These are phyloP conservation scores for Novumbra hubbsi DNA, from an alignment of 2,797 vertebrate species.

Conservation along the genomic window DNA sequence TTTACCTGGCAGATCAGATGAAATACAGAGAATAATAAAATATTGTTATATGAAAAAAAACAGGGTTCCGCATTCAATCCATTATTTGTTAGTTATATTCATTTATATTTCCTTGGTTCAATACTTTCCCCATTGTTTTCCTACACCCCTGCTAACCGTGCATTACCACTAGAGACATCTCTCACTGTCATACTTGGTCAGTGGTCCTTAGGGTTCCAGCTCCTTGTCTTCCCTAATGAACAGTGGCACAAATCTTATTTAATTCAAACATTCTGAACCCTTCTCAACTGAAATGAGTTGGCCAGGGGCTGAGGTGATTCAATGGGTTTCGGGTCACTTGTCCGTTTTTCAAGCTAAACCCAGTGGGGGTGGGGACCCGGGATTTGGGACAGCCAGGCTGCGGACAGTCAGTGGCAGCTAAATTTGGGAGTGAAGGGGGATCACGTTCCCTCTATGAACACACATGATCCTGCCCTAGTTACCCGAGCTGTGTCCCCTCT, in stretches of 20 bases:
- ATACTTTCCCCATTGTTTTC: neutral
- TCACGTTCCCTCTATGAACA: slow-evolving; percentile 72
- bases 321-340: slow-evolving; percentile 35
- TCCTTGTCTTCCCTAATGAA: neutral
- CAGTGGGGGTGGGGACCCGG: slow-evolving; percentile 40
- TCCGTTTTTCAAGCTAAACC: slow-evolving; percentile 12
- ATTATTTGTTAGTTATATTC: neutral
- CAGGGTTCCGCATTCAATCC: neutral
- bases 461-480: slow-evolving; percentile 77
- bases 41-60: neutral
- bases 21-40: no score
- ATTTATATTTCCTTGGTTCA: neutral
- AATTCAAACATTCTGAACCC: neutral
- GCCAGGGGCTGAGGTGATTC: slow-evolving; percentile 32
- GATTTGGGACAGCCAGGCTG: slow-evolving; percentile 49
- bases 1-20: no score
- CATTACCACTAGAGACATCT: neutral
- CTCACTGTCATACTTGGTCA: neutral
- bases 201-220: neutral
- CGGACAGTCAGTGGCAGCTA: slow-evolving; percentile 67
- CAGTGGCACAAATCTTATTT: neutral
- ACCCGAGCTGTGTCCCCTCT: slow-evolving; percentile 62
- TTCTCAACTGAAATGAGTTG: neutral
- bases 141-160: neutral
- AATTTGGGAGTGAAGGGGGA: slow-evolving; percentile 72